phyloP scores from a whole-genome alignment of 2,797 vertebrate species.

The Urosaurus nigricauda region DNA sequence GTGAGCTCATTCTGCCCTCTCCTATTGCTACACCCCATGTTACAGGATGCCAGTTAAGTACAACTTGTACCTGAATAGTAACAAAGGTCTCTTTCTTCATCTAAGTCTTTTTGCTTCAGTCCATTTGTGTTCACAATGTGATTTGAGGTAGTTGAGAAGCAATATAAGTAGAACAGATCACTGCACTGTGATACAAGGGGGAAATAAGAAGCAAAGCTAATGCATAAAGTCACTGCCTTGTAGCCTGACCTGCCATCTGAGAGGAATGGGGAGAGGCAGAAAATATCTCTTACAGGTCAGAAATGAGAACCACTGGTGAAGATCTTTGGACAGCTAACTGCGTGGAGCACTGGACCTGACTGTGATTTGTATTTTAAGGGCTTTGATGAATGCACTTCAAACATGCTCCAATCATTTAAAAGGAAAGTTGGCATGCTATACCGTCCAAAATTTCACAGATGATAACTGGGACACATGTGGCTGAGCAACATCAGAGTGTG shows the following conservation, averaged over 20 bases:
- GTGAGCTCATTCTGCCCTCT: too few species aligned
- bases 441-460: too few species aligned
- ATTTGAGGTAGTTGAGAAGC: conserved; percentile 67
- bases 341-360: background rate
- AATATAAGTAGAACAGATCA: background rate
- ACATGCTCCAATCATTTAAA: background rate
- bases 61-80: conserved; percentile 26
- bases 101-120: conserved; percentile 39
- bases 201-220: conserved; percentile 33
- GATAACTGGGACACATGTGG: too few species aligned
- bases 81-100: background rate
- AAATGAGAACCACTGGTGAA: conserved; percentile 34
- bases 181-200: conserved; percentile 6
- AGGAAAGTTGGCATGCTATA: background rate
- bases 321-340: conserved; percentile 26
- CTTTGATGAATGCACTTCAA: conserved; percentile 30
- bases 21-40: too few species aligned
- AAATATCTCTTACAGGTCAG: conserved; percentile 28
- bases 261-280: background rate
- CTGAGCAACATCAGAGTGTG: too few species aligned
- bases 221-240: conserved; percentile 2
- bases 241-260: conserved; percentile 12
- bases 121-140: conserved; percentile 45
- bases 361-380: conserved; percentile 23
- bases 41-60: conserved; percentile 16